Base-by-base conservation (phyloP, 2,888 invertebrate species). In the Abscondita cerata region DNA sequence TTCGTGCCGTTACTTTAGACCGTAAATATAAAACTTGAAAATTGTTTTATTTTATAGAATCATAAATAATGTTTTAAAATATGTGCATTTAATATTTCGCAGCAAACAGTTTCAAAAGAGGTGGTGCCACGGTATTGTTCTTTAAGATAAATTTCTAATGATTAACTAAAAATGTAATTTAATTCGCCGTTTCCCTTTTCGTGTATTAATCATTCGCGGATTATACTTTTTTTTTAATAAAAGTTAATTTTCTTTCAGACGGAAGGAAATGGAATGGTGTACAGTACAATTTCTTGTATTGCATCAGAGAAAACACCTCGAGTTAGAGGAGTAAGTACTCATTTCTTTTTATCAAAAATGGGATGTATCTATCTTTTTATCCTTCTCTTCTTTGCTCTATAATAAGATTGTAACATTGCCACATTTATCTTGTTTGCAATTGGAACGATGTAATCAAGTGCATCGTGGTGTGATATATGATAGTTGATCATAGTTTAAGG, bases 271-370 rank as follows among this genome's bases (percentile, higher is more conserved):
- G 59, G 59, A 59, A 53, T 50, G 59, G 53, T 16, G 31, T 16
- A 25, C 59, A 41, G 25, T 52, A 12, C 40, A 59, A 40, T 59
- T 40, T 50, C 59, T 48, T 48, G 47, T 54, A 59, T 52, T 25
- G 25, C 20, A 33, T 48, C 50, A 33, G 46, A 46, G 40, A 13
- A 8, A 12, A 50, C 53, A 59, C 50, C 61, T 61, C 56, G 52
- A 55, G 51, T 34, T 44, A 18, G 50, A 56, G 51, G 52, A 61
- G 61, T 61, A 54, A 61, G 61, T 61, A 51, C 55, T 51, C 51
- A 54, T 60, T 53, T 46, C 40, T 59, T 50, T 19, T 41, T 54
- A 60, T 60, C 40, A 60, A 52, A 52, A 53, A 58, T 33, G 52
- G 52, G 25, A 16, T 46, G 51, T 34, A 53, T 48, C 44, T 15